These are phyloP conservation scores for Orius laevigatus DNA, from an alignment of 1,140 invertebrate genomes.

Conservation along the genomic window DNA sequence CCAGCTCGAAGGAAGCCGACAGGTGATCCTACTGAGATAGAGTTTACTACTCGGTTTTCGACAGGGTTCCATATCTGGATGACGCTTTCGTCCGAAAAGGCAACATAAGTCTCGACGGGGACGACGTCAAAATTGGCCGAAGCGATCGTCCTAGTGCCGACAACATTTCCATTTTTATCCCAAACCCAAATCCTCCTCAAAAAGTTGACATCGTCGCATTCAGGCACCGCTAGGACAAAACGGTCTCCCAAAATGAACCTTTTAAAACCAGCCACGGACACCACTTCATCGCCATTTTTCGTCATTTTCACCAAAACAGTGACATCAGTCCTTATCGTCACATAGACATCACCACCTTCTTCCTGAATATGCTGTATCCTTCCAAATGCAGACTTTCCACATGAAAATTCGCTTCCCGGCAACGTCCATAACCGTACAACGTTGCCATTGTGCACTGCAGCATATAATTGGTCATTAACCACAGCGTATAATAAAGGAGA, in stretches of 20 bases:
- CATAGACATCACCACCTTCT: too few relatives aligned
- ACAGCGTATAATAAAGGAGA: not conserved
- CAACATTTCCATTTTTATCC: not conserved
- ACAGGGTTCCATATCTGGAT: not conserved
- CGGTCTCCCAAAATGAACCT: not conserved
- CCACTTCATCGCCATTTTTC: too few relatives aligned
- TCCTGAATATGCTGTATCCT: too few relatives aligned
- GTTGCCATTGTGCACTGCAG: not conserved
- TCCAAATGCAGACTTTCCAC: too few relatives aligned
- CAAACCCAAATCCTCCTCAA: constrained; percentile 5
- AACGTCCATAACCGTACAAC: not conserved
- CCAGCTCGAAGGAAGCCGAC: not conserved
- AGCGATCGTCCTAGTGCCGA: not conserved
- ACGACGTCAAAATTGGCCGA: not conserved
- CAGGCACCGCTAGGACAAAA: not conserved
- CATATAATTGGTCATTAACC: not conserved
- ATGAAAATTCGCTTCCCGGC: not conserved
- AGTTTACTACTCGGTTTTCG: not conserved
- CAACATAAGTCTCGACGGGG: not conserved
- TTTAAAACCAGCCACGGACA: not conserved
- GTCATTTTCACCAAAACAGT: too few relatives aligned
- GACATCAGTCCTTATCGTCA: too few relatives aligned
- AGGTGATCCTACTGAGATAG: not conserved
- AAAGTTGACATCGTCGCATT: not conserved
- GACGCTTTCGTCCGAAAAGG: not conserved